Evolutionary conservation across 2,113 vertebrate genomes (phyloP), one percentile per base, ranked within the genome.

Genomic region (Eulemur macaco): DNA sequence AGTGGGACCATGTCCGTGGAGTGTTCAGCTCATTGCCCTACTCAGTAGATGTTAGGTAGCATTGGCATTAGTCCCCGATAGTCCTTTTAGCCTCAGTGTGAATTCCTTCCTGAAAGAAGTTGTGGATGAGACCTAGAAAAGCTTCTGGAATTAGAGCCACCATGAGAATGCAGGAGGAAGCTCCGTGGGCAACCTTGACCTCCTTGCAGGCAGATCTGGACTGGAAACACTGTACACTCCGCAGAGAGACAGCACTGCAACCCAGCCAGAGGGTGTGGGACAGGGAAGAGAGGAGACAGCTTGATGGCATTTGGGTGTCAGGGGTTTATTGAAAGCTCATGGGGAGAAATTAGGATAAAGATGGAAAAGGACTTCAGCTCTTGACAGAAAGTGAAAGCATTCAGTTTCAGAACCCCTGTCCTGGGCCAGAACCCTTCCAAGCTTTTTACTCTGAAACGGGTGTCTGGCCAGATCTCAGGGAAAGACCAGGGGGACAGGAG

Each of bases 311-410:
- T 34, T 18, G 45, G 25, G 29, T 50, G 74, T 77, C 47, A 47
- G 50, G 31, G 74, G 74, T 77, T 77, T 77, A 77, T 34, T 94
- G 39, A 64, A 93, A 88, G 82, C 11, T 31, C 13, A 0, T 14
- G 37, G 29, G 29, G 63, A 84, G 76, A 84, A 66, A 74, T 54
- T 54, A 27, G 6, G 68, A 45, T 71, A 29, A 58, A 47, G 69
- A 47, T 25, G 77, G 71, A 66, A 94, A 90, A n/a, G 63, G 73
- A 86, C 77, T 86, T 96, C 68, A 47, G 47, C 34, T 76, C 66
- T 83, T 80, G 86, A 73, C 12, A 21, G 66, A 71, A 85, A 58
- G 66, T 52, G 23, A n/a, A 86, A 77, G 64, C 34, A 69, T 42
- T 92, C 27, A 15, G 78, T 37, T 56, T 73, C 45, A 37, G 50